Evolutionary conservation across 2,888 invertebrate genomes (phyloP), one percentile per base, ranked within the genome.

Genomic region (Esperia sulphurella): DNA sequence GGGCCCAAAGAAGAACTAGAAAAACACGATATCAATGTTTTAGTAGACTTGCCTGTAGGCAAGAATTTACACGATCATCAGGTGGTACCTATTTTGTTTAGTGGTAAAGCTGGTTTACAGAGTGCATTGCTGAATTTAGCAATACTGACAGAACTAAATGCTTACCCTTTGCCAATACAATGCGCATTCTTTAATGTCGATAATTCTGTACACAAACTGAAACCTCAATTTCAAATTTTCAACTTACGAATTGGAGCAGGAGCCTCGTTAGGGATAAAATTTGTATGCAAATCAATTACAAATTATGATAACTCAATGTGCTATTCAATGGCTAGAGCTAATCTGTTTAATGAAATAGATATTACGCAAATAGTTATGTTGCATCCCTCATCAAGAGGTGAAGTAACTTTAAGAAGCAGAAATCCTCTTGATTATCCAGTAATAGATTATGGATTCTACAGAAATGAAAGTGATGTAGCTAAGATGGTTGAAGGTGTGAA

Each of bases 31-130:
- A 83, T 87, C 37, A 46, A 70, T 7, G 57, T 71, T 0, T 33
- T 83, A 4, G 61, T 63, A 0, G 68, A 87, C 53, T 73, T 87
- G 43, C 87, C 86, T 0, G 87, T 87, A 1, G 86, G 86, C 0
- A 68, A 71, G 59, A 79, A 84, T 59, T 63, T 87, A 46, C 83
- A 83, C 13, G 86, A 87, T 52, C 86, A 87, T 54, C 63, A 68
- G 13, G 47, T 60, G 1, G 53, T 71, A 0, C 69, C 72, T 1
- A 39, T 86, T n/a, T 43, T 71, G 3, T 68, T 77, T 49, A 64
- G 68, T 41, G 85, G 83, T 2, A 61, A 73, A 58, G 42, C 43
- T 37, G 84, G 84, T 7, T 52, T 68, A 10, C 50, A 62, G 42
- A 64, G 61, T 30, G 55, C 58, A 8, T 39, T 66, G 13, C 63